Base-by-base conservation (phyloP, 2,113 vertebrate genomes). In the Junco hyemalis region DNA sequence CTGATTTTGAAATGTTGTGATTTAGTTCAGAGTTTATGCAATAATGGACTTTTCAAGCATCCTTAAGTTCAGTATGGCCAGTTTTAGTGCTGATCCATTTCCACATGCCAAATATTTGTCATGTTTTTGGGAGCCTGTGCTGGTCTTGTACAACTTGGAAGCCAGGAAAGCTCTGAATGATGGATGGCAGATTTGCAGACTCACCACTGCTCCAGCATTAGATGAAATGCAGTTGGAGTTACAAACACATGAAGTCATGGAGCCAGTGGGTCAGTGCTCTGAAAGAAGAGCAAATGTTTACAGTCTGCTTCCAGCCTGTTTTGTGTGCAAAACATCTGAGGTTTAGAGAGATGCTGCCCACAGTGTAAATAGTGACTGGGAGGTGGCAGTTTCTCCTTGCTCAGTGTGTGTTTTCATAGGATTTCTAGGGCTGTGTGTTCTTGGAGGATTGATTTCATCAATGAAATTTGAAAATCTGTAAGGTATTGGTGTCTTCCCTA, bases 181-280 rank as follows among this genome's bases (percentile, higher is more conserved):
- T 86, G 85, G 93, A 94, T 91, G 68, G 87, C 51, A 78, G 88
- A 88, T 93, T 72, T 92, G 87, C 92, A 94, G 92, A 88, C 86
- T 95, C 91, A 71, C 84, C 84, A 15, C 36, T 88, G 53, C 90
- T 66, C 69, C 90, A 73, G 63, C 21, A 1, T 74, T 71, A 33
- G 81, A 84, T 93, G 44, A 94, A 92, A 89, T 89, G 86, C 83
- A 91, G 53, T 91, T 87, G 25, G 88, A 96, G 92, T 89, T 94
- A 79, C 92, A 97, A 84, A 93, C 68, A 57, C 66, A 87, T 96
- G 92, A 96, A 95, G 95, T 96, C 94, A 95, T 92, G 94, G 96
- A 97, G 94, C 94, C 95, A 81, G 51, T 86, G 90, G 96, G 88
- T 95, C 95, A 95, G 51, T 72, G 79, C 84, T 81, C 95, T 95